Percentiles rank a stretch among this genome's conserved stretches.
phyloP scores from a whole-genome alignment of 1,140 invertebrate species.

The Drosophila azteca region DNA sequence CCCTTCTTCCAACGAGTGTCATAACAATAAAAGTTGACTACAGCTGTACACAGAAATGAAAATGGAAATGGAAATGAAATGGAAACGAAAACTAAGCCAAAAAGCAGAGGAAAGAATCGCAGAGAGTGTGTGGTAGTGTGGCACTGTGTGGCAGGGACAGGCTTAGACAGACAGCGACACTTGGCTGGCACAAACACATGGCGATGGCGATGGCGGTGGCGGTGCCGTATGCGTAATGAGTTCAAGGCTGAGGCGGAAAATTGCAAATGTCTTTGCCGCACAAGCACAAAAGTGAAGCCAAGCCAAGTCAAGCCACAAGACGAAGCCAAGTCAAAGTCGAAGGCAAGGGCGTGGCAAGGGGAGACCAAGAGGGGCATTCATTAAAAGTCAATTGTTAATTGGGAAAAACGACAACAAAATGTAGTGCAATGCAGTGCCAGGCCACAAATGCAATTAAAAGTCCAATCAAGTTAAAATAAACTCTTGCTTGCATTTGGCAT shows the following conservation, averaged over 20 bases:
- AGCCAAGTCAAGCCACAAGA: conserved; percentile 17
- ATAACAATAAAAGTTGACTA: conserved; percentile 77
- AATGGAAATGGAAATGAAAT: conserved; percentile 70
- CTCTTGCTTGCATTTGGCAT: conserved; percentile 31
- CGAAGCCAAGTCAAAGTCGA: background rate
- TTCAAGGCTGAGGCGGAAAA: conserved; percentile 62
- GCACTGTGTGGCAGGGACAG: background rate
- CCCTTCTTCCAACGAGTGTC: conserved; percentile 42
- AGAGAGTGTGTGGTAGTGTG: background rate
- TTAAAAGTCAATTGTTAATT: conserved; percentile 77
- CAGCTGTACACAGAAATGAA: conserved; percentile 58
- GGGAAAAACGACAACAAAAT: conserved; percentile 33
- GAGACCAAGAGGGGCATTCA: conserved; percentile 36
- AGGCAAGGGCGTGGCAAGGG: too few species aligned
- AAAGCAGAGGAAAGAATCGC: conserved; percentile 6
- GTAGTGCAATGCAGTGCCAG: background rate
- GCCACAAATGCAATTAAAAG: conserved; percentile 68
- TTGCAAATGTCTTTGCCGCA: conserved; percentile 43
- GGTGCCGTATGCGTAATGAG: conserved; percentile 72
- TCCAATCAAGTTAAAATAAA: conserved; percentile 65
- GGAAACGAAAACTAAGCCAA: conserved; percentile 28
- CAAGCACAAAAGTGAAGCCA: conserved; percentile 31
- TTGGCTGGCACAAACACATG: background rate
- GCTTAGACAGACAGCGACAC: conserved; percentile 9
- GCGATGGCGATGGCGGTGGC: background rate